These are phyloP conservation scores for Dinomys branickii DNA, from an alignment of 2,113 vertebrate genomes.

Conservation along the genomic window DNA sequence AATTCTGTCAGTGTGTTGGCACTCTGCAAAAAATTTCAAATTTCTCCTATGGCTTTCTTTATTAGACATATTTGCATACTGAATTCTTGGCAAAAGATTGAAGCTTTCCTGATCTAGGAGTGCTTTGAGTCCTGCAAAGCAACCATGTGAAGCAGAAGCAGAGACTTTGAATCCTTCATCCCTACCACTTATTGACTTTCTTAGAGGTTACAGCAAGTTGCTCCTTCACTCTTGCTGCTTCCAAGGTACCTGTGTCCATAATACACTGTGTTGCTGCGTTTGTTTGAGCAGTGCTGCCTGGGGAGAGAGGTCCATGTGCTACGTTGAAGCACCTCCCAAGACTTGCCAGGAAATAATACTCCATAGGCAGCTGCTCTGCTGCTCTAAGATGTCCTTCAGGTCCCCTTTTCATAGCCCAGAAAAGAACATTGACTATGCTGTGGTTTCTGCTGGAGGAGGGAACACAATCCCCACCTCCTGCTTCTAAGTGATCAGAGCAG, in stretches of 20 bases:
- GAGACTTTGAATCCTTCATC: neutral
- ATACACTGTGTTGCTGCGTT: neutral
- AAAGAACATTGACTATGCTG: neutral
- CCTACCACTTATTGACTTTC: neutral
- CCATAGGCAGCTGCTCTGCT: neutral
- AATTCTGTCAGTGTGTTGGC: constrained; percentile 22
- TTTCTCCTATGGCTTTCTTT: constrained; percentile 59
- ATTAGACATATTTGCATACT: constrained; percentile 68
- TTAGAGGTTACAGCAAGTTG: neutral
- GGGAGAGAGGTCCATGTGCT: neutral
- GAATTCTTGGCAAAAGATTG: constrained; percentile 57
- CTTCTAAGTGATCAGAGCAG: neutral
- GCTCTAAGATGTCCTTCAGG: neutral
- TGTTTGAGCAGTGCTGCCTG: neutral
- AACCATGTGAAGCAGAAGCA: neutral
- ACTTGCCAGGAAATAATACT: neutral
- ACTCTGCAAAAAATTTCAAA: constrained; percentile 38
- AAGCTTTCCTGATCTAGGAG: constrained; percentile 50
- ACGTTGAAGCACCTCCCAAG: neutral
- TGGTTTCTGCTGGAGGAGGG: neutral
- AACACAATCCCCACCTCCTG: neutral
- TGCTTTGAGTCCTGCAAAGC: neutral
- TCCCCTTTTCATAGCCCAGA: neutral
- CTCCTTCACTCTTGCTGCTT: neutral
- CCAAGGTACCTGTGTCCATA: neutral